Conservation (phyloP, 2,113 vertebrate species). For the Vidua chalybeata region DNA sequence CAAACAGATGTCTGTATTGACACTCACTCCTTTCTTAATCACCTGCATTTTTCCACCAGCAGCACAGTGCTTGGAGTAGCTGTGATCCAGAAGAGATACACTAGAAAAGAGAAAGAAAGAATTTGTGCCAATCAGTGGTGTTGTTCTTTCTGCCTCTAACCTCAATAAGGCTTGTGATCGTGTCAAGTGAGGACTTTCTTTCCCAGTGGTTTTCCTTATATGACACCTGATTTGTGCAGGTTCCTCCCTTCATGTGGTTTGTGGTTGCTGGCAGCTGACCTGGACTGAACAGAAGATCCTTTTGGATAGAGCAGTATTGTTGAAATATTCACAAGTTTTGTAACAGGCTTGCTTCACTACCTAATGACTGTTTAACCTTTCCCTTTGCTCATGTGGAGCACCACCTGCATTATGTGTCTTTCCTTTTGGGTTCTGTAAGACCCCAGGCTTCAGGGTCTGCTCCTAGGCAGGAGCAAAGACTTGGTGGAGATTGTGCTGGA, state of each 20-base stretch:
- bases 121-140: background rate
- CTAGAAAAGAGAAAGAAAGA: background rate
- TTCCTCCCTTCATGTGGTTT: background rate
- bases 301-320: background rate
- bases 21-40: background rate
- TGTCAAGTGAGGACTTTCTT: background rate
- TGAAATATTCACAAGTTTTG: background rate
- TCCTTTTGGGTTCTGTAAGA: background rate
- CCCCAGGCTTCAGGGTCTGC: background rate
- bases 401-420: background rate
- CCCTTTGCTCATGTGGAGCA: background rate
- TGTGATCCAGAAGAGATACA: background rate
- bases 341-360: background rate
- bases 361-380: background rate
- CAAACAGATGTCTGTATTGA: conserved; percentile 28
- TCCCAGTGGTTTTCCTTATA: background rate
- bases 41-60: background rate
- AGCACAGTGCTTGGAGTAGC: background rate
- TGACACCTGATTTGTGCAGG: background rate
- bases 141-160: background rate
- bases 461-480: background rate
- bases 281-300: background rate
- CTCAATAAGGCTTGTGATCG: background rate
- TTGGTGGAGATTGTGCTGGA: background rate
- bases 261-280: background rate